These are phyloP conservation scores for Tinamus major DNA, from an alignment of 2,797 vertebrate species.

Conservation along the genomic window DNA sequence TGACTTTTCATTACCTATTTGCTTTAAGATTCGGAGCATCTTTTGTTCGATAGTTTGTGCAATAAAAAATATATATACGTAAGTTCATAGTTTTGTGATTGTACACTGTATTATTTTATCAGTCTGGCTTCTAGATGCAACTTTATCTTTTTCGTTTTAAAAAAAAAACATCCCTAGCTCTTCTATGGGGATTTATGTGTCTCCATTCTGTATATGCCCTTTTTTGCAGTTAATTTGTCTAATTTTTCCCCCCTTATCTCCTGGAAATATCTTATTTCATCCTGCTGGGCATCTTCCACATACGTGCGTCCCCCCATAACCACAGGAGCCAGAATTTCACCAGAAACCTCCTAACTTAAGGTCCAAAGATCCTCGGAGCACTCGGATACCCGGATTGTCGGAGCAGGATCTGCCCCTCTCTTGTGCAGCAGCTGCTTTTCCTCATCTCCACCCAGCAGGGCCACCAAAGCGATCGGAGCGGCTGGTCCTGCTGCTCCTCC, in stretches of 20 bases:
- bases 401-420: background rate
- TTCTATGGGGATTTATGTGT: background rate
- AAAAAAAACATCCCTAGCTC: background rate
- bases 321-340: no score
- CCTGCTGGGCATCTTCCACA: background rate
- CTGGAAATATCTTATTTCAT: background rate
- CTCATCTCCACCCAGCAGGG: no score
- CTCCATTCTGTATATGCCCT: background rate
- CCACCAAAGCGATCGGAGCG: no score
- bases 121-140: background rate
- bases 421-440: background rate
- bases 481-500: background rate
- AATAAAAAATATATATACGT: no score
- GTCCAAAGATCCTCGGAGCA: background rate
- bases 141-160: background rate
- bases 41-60: background rate
- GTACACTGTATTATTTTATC: background rate
- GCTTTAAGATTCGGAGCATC: background rate
- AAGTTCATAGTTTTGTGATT: background rate
- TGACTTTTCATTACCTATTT: background rate
- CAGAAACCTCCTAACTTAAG: background rate
- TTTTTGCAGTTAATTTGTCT: background rate
- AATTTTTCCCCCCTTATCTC: background rate
- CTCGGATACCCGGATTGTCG: no score
- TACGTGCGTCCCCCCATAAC: no score